Conservation (phyloP, 2,797 vertebrate genomes). For the Nothura maculosa region DNA sequence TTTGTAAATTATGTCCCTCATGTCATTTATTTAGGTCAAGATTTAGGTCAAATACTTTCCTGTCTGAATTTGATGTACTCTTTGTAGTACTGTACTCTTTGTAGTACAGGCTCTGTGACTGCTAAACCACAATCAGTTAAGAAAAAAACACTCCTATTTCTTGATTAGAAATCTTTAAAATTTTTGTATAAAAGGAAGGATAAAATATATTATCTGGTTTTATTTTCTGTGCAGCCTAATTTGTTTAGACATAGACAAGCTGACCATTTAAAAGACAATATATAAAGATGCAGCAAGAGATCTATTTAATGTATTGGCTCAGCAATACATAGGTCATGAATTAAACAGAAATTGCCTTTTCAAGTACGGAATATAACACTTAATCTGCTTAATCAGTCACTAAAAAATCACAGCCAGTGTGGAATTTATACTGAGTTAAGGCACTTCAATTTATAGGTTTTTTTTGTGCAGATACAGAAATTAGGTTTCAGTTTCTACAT, state of each 20-base stretch:
- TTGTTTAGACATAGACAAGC: neutral
- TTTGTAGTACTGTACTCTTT: neutral
- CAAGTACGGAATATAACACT: neutral
- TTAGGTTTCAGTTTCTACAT: neutral
- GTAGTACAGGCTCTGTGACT: neutral
- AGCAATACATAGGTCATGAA: neutral
- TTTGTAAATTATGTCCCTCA: neutral
- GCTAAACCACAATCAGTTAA: neutral
- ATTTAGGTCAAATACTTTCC: slow-evolving; percentile 8
- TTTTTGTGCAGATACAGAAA: neutral
- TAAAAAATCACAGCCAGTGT: neutral
- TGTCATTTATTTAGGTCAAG: neutral
- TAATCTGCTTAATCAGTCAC: neutral
- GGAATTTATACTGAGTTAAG: neutral
- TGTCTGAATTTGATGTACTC: neutral
- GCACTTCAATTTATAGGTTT: neutral
- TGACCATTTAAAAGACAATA: neutral
- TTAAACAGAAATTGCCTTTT: neutral
- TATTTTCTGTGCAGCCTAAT: neutral
- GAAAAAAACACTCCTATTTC: neutral
- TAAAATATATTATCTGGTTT: neutral
- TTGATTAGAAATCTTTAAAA: neutral
- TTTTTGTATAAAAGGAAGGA: neutral
- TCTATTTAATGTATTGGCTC: neutral
- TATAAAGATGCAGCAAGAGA: neutral